Evolutionary conservation across 2,113 vertebrate species (phyloP).

Genomic region (Mobula birostris): DNA sequence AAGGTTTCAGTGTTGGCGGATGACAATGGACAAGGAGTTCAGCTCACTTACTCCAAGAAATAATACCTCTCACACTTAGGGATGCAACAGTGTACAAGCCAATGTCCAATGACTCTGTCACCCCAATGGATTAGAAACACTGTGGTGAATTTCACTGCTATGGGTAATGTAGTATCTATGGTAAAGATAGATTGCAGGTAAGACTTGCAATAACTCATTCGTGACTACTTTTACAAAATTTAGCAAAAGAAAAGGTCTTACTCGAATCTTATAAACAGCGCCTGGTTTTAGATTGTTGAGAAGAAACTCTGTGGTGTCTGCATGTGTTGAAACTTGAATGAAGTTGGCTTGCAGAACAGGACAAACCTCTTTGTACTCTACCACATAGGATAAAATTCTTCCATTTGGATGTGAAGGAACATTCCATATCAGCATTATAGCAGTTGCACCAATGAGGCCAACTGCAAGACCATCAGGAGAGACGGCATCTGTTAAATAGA

Average conservation of each 20-base stretch:
- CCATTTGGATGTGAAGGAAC: slow-evolving; percentile 60
- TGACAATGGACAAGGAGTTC: background rate
- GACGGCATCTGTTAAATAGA: slow-evolving; percentile 59
- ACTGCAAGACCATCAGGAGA: slow-evolving; percentile 72
- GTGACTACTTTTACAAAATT: background rate
- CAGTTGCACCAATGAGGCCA: slow-evolving; percentile 83
- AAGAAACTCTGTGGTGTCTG: slow-evolving; percentile 77
- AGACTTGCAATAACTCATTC: background rate
- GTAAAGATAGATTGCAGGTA: background rate
- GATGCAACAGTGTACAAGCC: background rate
- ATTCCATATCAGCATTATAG: slow-evolving; percentile 84
- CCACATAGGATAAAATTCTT: slow-evolving; percentile 68
- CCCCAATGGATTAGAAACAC: background rate
- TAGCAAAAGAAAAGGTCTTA: slow-evolving; percentile 47
- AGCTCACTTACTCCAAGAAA: background rate
- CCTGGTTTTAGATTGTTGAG: slow-evolving; percentile 81
- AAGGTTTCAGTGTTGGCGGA: background rate
- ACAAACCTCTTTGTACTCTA: slow-evolving; percentile 90
- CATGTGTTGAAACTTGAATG: slow-evolving; percentile 62
- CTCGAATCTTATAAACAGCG: slow-evolving; percentile 88
- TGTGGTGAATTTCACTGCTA: background rate
- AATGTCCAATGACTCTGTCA: background rate
- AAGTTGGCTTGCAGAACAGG: slow-evolving; percentile 76
- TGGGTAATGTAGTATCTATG: background rate
- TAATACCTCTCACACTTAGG: background rate